Base-by-base conservation (phyloP, 2,797 vertebrate genomes). In the Triplophysa yarkandensis region DNA sequence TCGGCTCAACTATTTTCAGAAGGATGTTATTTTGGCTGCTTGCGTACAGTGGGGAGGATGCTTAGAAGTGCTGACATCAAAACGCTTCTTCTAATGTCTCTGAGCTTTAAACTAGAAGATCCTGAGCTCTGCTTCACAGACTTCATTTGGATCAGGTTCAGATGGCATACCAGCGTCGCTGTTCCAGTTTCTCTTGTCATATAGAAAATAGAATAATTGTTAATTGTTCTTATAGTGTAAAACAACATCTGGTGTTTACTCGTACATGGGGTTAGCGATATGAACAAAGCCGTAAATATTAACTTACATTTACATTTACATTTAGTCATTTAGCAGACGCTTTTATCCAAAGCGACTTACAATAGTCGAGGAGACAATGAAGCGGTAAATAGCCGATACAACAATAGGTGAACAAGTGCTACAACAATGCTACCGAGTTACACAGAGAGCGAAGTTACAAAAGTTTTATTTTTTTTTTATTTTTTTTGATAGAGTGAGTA, bases 141-240 rank as follows among this genome's bases (percentile, higher is more conserved):
- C 44, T 73, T 54, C 6, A 63, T 62, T 64, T 64, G 48, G 61
- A 64, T 50, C 46, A 32, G 25, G 46, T 73, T 73, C 48, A 64
- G 48, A 52, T 48, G 60, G 28, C 30, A 50, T 39, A 48, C 43
- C 43, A 34, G 32, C 27, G 43, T 28, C 52, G 16, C n/a, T 0
- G 21, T 73, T 52, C 36, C 11, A 52, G 58, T 16, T 63, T 72
- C 46, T 25, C 16, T 7, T 52, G 23, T 11, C n/a, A 54, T 4
- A 27, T 8, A 21, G 25, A 30, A n/a, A 14, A 41, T 21, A 21
- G 41, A 55, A 17, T 54, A 25, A 55, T 43, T 28, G 25, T 54
- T 52, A 43, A 55, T 63, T 41, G 13, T 43, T 54, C 14, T 30
- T 57, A 13, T 30, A 57, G 52, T 27, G 52, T 21, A 25, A 52